Evolutionary conservation across 2,113 vertebrate species (phyloP), one percentile per base, ranked within the genome.

Genomic region (Tapirus terrestris): DNA sequence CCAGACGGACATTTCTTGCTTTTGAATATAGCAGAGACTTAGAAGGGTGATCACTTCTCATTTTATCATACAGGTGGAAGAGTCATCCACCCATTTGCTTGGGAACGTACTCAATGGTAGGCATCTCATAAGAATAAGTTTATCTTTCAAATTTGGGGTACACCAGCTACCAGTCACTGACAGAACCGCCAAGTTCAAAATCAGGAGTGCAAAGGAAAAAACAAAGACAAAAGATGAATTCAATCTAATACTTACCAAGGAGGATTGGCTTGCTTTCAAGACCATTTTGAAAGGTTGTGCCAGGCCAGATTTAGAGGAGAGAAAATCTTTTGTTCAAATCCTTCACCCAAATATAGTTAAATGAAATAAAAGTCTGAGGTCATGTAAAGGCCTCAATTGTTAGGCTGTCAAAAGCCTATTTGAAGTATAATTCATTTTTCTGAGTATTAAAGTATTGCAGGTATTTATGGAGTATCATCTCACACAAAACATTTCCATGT

Each of bases 401-500:
- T 94, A 72, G 56, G 43, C 67, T 95, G 51, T 97, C 87, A 79
- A 97, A 98, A 90, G 51, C 17, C 11, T 76, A 63, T 82, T 97
- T 95, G 48, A 93, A 75, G n/a, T 85, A 39, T 56, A 95, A 93
- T 68, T 68, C 93, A 39, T 53, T 97, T 97, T 83, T 89, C 76
- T 96, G 88, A 96, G 76, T 79, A 61, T 94, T 98, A n/a, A 8
- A 97, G 83, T 77, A 81, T 75, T 81, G 45, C 73, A 58, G 17
- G 20, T 31, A 0, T 96, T 97, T 97, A 85, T 73, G 51, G n/a
- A 97, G 23, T 17, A 96, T 29, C 36, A 36, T 58, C 90, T 77
- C 86, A 95, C 85, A 58, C 1, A 48, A n/a, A 94, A 89, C 84
- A 96, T 97, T 72, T 68, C 91, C 93, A 58, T 91, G 93, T 98